Conservation (phyloP, 2,797 vertebrate genomes). For the Adelosebastes latens region DNA sequence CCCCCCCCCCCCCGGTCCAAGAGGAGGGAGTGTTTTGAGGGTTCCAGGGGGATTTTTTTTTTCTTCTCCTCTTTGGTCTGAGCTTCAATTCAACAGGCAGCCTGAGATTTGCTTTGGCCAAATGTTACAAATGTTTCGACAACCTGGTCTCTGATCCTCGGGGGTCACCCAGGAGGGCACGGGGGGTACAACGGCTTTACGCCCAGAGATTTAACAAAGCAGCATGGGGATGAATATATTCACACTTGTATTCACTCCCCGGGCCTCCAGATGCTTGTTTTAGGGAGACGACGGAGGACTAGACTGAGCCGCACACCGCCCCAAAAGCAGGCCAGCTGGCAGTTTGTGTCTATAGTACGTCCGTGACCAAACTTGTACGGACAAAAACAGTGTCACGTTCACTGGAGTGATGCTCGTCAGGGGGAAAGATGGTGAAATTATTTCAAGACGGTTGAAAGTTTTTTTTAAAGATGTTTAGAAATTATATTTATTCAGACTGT, state of each 20-base stretch:
- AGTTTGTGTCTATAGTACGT: constrained; percentile 26
- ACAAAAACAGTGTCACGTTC: constrained; percentile 54
- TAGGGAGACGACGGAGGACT: constrained; percentile 55
- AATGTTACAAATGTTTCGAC: constrained; percentile 92
- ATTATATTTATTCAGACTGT: background rate
- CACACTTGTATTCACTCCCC: constrained; percentile 68
- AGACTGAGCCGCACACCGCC: constrained; percentile 37
- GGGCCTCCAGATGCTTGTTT: constrained; percentile 78
- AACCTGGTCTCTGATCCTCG: constrained; percentile 87
- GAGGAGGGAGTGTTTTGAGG: constrained; percentile 72
- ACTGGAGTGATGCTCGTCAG: constrained; percentile 21
- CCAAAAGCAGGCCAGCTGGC: constrained; percentile 60
- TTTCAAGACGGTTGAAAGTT: background rate
- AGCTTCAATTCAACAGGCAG: constrained; percentile 83
- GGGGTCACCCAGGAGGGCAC: constrained; percentile 75
- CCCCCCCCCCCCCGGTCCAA: constrained; percentile 43
- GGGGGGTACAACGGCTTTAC: constrained; percentile 74
- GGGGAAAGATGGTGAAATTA: constrained; percentile 17
- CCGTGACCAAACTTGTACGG: constrained; percentile 22
- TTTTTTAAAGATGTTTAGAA: background rate
- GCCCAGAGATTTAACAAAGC: constrained; percentile 77
- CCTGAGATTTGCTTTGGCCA: constrained; percentile 86
- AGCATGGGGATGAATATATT: constrained; percentile 82
- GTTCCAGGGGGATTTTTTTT: constrained; percentile 70
- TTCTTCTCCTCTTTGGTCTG: constrained; percentile 63